Evolutionary conservation across 2,113 vertebrate genomes (phyloP), one percentile per base, ranked within the genome.

Genomic region (Cyphomyrus discorhynchus): DNA sequence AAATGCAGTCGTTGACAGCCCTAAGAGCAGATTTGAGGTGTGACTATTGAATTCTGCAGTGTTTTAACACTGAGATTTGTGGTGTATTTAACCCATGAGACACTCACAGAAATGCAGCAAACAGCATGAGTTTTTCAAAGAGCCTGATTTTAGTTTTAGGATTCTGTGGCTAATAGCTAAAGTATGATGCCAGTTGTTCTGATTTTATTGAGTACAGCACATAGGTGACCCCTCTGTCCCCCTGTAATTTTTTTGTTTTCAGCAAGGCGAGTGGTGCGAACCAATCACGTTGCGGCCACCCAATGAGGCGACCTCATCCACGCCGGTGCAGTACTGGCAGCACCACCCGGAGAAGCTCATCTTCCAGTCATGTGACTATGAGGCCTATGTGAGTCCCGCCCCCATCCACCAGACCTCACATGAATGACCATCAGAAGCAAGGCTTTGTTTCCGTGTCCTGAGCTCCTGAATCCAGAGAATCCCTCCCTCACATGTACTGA

Each of bases 341-440:
- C 98, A 99, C 92, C 98, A 99, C 91, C 98, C 98, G 0, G 98
- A 99, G 93, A 99, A 99, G 93, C 98, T 99, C 95, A 99, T 99
- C 95, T 99, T 99, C 95, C 98, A 99, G 93, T 99, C 98, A 0
- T 99, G 98, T 3, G 98, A 99, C 95, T 99, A 99, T 90, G 99
- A 99, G 95, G 98, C 98, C 92, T 99, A 99, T 91, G 98, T 99
- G 96, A 99, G 98, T 98, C 10, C 49, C 21, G 19, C n/a, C 19
- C n/a, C 77, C 19, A n/a, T 27, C 58, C 19, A 82, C 2, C 62
- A 11, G 19, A 42, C 58, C n/a, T 15, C 52, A 42, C 27, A 77
- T 77, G 35, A 42, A 15, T 39, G 74, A 17, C 13, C 27, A 19
- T 39, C 31, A 39, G 35, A 77, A 42, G 74, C 2, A 77, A 39